Conservation (phyloP, 2,888 invertebrate genomes). For the Noctua fimbriata region DNA sequence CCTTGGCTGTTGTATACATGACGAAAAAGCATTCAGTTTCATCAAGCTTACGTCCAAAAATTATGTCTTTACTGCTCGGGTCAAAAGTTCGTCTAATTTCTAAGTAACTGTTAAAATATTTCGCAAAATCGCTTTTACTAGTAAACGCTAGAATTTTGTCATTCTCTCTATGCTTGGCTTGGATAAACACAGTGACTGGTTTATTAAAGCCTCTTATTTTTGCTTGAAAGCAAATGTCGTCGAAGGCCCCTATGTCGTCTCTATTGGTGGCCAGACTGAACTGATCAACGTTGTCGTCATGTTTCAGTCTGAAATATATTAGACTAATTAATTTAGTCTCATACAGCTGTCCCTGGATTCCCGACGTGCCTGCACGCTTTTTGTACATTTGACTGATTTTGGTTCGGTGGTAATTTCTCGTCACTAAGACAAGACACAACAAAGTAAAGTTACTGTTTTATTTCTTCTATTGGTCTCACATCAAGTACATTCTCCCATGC, state of each 20-base stretch:
- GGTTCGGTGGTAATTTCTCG: not conserved
- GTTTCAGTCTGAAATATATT: conserved; percentile 48
- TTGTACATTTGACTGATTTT: conserved; percentile 11
- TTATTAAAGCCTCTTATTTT: conserved; percentile 33
- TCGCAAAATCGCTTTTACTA: conserved; percentile 32
- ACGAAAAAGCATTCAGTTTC: conserved; percentile 53
- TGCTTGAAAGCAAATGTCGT: conserved; percentile 60
- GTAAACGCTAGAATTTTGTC: conserved; percentile 31
- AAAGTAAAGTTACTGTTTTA: not conserved
- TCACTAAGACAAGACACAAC: not conserved
- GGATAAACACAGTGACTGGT: conserved; percentile 51
- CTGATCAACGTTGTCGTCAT: conserved; percentile 39
- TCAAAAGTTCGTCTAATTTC: conserved; percentile 46
- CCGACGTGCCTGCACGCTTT: conserved; percentile 54
- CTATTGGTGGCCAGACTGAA: conserved; percentile 61
- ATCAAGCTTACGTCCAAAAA: conserved; percentile 42
- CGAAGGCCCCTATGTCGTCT: conserved; percentile 59
- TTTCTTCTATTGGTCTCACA: not conserved
- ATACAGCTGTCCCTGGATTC: conserved; percentile 61
- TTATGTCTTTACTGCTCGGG: conserved; percentile 16
- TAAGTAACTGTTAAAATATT: conserved; percentile 53
- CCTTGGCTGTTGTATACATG: conserved; percentile 58
- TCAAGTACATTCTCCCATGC: not conserved
- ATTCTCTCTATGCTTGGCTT: conserved; percentile 60
- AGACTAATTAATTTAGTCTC: conserved; percentile 62